Conservation (phyloP, 2,797 vertebrate species). For the Poliocrania exsul region DNA sequence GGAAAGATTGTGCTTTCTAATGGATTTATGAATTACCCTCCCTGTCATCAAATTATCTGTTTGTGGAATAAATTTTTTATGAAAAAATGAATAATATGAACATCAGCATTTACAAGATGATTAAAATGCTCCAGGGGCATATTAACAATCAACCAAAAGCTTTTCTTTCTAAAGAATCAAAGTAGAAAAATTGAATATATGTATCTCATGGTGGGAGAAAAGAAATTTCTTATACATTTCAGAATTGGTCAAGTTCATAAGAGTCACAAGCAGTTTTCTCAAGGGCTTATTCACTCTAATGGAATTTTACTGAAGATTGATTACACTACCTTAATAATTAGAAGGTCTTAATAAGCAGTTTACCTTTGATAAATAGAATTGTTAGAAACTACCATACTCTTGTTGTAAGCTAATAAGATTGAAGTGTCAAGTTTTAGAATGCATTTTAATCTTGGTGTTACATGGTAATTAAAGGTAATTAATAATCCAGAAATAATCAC, state of each 20-base stretch:
- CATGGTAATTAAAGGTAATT: slow-evolving; percentile 51
- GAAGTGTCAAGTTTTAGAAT: slow-evolving; percentile 68
- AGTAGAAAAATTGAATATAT: background rate
- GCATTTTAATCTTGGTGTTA: slow-evolving; percentile 58
- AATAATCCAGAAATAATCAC: slow-evolving; percentile 57
- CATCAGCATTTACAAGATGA: background rate
- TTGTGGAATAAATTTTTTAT: background rate
- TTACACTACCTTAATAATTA: slow-evolving; percentile 74
- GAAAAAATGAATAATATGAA: background rate
- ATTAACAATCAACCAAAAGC: background rate
- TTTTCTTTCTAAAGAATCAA: background rate
- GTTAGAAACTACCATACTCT: slow-evolving; percentile 20
- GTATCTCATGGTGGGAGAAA: background rate
- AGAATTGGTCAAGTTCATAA: slow-evolving; percentile 48
- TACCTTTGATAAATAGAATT: slow-evolving; percentile 74
- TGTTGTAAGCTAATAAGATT: slow-evolving; percentile 69
- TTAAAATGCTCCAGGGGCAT: background rate
- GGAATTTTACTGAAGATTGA: slow-evolving; percentile 72
- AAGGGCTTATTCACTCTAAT: slow-evolving; percentile 59
- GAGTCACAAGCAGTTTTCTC: slow-evolving; percentile 49
- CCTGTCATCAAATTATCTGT: background rate
- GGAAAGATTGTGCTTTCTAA: background rate
- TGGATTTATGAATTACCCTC: background rate
- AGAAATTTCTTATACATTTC: background rate
- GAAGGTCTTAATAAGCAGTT: slow-evolving; percentile 71